Evolutionary conservation across 2,797 vertebrate species (phyloP).

Genomic region (Ateles fusciceps): DNA sequence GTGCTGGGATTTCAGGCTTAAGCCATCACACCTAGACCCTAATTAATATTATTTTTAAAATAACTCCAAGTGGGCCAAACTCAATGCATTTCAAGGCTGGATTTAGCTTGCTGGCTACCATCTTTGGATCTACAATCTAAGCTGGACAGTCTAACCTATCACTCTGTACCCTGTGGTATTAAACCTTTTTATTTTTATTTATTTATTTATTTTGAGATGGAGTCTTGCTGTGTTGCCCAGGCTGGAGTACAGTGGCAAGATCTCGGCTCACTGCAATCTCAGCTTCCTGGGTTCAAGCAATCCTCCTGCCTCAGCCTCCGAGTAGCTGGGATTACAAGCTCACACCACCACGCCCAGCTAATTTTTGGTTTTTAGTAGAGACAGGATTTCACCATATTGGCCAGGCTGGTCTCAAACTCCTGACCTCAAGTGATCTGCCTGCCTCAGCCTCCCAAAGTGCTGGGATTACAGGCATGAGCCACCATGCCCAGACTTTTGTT

Average conservation of each 20-base stretch:
- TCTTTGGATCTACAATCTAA: neutral
- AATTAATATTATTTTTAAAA: neutral
- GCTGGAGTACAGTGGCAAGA: neutral
- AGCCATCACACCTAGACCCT: neutral
- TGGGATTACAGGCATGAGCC: neutral
- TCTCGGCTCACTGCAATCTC: neutral
- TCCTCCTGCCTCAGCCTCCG: neutral
- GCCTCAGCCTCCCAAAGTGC: neutral
- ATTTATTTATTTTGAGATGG: neutral
- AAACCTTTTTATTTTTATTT: neutral
- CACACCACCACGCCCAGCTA: neutral
- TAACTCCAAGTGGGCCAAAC: neutral
- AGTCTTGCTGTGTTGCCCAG: neutral
- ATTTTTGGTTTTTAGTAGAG: neutral
- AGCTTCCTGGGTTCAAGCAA: neutral
- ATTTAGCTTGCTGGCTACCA: neutral
- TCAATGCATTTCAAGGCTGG: neutral
- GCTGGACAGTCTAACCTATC: neutral
- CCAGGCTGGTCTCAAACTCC: neutral
- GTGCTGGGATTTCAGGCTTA: too few species aligned
- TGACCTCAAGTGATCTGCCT: neutral
- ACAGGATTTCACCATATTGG: neutral
- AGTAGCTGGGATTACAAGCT: neutral
- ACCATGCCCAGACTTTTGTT: constrained; percentile 3
- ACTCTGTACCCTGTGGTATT: neutral